Evolutionary conservation across 2,888 invertebrate genomes (phyloP), one percentile per base, ranked within the genome.

Genomic region (Globia sparganii): DNA sequence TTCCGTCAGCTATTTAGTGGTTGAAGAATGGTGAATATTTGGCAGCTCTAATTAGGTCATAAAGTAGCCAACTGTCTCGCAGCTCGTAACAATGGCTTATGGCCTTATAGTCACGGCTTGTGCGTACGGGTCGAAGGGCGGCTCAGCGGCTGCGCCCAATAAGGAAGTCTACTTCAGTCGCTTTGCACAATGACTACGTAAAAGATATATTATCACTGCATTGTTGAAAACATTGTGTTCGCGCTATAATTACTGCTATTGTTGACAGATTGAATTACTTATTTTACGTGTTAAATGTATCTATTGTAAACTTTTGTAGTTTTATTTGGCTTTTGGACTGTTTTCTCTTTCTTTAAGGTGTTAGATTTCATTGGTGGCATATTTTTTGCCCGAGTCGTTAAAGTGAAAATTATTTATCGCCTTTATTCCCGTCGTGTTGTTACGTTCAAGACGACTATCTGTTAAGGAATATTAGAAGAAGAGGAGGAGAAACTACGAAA

Each of bases 111-210:
- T 91, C 90, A 92, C 90, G 91, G 89, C 84, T 72, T 73, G 43
- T 85, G 84, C 82, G 72, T 79, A 69, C 86, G 86, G 83, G 83
- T 79, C 88, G 82, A 85, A 87, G 84, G 86, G 86, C 87, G 86
- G 31, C 59, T 59, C 31, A 31, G 8, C 59, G 59, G 84, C 84
- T 84, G 87, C 88, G 87, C 89, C 90, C 89, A 90, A 90, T 88
- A 88, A 92, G 93, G 93, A 93, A 93, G 92, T 92, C 84, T 85
- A 91, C 89, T 90, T 85, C 87, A 87, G 70, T 89, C 89, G 85
- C 76, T 84, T 84, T 87, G 83, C 87, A 91, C 91, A 92, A 92
- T 89, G 81, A 81, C 85, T 78, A 72, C 80, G 79, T 81, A 80
- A 53, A 73, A 73, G 13, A 68, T 82, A 62, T 49, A 70, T 69